Evolutionary conservation across 2,113 vertebrate species (phyloP).

Genomic region (Platichthys stellatus): DNA sequence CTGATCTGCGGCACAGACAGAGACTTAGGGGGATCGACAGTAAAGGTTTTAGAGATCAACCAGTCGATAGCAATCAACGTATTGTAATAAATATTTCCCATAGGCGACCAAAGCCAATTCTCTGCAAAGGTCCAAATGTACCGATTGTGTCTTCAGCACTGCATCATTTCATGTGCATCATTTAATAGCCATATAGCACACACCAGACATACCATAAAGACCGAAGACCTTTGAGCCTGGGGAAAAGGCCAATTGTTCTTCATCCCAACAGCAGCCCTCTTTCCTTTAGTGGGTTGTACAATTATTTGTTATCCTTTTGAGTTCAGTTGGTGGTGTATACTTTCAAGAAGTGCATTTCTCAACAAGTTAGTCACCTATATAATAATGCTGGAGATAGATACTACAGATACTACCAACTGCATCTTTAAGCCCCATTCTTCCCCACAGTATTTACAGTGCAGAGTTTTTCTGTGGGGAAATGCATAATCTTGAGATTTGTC

Average conservation of each 20-base stretch:
- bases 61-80: no score
- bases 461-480: background rate
- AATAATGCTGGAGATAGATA: no score
- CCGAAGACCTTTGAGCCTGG: background rate
- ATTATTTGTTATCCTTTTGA: background rate
- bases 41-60: no score
- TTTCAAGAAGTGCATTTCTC: background rate
- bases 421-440: no score
- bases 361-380: no score
- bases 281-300: background rate
- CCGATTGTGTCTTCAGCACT: background rate
- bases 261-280: background rate
- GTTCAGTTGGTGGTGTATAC: background rate
- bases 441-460: background rate
- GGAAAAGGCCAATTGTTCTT: background rate
- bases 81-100: background rate
- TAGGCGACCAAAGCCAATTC: background rate
- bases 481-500: background rate
- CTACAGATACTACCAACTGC: background rate
- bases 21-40: no score
- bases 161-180: background rate
- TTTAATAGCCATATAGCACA: background rate
- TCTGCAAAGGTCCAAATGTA: conserved; percentile 1
- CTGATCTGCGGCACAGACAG: no score
- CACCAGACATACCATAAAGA: background rate